Conservation (phyloP, 2,113 vertebrate genomes). For the Eleginops maclovinus region DNA sequence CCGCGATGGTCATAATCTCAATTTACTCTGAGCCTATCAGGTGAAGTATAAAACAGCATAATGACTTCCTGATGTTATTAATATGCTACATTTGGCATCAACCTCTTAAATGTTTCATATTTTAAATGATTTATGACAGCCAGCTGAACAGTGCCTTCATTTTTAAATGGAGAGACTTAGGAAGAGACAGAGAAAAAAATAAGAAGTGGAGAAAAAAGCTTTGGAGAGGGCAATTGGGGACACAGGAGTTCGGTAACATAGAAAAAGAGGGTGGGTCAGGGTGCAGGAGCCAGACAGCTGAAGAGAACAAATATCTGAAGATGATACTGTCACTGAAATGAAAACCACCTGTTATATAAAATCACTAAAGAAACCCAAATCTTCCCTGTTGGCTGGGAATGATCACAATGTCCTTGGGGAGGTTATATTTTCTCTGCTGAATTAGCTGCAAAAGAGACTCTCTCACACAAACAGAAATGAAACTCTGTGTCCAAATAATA, state of each 20-base stretch:
- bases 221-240: constrained; percentile 46
- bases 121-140: constrained; percentile 4
- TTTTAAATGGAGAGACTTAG: background rate
- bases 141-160: constrained; percentile 8
- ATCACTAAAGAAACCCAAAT: constrained; percentile 31
- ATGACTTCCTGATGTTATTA: constrained; percentile 16
- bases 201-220: constrained; percentile 22
- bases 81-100: constrained; percentile 21
- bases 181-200: background rate
- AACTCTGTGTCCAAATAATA: constrained; percentile 19
- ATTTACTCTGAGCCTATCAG: no score
- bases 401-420: constrained; percentile 45
- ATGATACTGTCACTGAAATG: constrained; percentile 67
- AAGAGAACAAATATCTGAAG: constrained; percentile 50
- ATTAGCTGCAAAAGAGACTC: constrained; percentile 46
- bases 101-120: constrained; percentile 6
- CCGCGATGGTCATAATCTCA: no score
- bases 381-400: constrained; percentile 47
- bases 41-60: background rate
- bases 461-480: constrained; percentile 37
- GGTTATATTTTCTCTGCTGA: constrained; percentile 39
- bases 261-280: constrained; percentile 29
- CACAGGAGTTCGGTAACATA: constrained; percentile 33
- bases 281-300: constrained; percentile 34
- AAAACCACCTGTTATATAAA: constrained; percentile 69